A percentile compares a stretch with the other conserved stretches of the same genome.
phyloP scores from a whole-genome alignment of 2,113 vertebrate species.

The Emydura subglobosa region DNA sequence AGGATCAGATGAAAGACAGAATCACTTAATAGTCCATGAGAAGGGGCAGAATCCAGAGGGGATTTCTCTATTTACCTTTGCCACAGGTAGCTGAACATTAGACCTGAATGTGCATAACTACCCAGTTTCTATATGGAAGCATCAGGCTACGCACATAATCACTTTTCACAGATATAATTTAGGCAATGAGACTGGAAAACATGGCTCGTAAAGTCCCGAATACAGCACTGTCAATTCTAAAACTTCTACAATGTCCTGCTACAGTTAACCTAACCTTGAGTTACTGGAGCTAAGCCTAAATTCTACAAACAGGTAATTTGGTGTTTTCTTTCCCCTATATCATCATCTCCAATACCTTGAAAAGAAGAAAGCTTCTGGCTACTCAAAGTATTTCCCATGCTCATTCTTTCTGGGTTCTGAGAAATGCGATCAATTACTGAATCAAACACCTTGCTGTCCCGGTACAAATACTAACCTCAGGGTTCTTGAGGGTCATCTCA shows the following conservation, averaged over 20 bases:
- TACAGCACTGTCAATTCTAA: rapidly evolving
- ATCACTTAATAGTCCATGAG: not conserved
- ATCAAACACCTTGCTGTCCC: not conserved
- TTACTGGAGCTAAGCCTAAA: too few relatives aligned
- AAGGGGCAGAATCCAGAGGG: not conserved
- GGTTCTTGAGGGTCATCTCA: slow-evolving; percentile 88
- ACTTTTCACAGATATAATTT: not conserved
- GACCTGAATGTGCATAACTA: slow-evolving; percentile 27
- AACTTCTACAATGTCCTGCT: not conserved
- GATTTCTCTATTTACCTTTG: slow-evolving; percentile 15
- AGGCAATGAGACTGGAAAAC: not conserved
- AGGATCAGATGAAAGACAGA: slow-evolving; percentile 40
- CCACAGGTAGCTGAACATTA: not conserved
- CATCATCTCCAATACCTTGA: not conserved
- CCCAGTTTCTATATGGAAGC: not conserved
- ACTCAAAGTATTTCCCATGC: not conserved
- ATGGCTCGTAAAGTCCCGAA: not conserved
- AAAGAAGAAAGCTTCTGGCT: not conserved
- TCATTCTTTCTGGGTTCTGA: not conserved
- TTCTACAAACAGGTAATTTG: too few relatives aligned
- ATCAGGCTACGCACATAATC: not conserved
- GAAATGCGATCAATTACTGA: not conserved
- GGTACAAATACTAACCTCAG: slow-evolving; percentile 82
- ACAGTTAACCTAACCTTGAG: not conserved
- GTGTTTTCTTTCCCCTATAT: not conserved